Conservation (phyloP, 23 tunicate genomes). For the Aplidium turbinatum region DNA sequence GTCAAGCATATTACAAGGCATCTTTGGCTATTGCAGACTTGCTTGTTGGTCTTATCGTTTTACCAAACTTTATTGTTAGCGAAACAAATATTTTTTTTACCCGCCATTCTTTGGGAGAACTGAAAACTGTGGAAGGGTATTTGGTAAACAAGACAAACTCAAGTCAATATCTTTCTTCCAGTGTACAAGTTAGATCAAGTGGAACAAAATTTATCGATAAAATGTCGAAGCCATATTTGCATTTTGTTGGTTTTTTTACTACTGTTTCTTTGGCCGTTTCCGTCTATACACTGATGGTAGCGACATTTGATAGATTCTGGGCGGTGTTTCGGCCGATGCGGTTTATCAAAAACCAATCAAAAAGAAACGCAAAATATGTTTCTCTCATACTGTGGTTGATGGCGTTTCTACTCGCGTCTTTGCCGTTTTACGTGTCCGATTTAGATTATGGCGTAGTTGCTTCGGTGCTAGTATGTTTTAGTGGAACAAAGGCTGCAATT, state of each 20-base stretch:
- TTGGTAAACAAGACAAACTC: background rate
- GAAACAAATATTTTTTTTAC: slow-evolving; percentile 10
- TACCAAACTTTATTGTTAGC: slow-evolving; percentile 34
- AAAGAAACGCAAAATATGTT: slow-evolving; percentile 6
- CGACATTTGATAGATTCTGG: slow-evolving; percentile 46
- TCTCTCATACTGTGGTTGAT: slow-evolving; percentile 22
- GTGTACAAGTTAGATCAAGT: too few species aligned
- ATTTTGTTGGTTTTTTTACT: slow-evolving; percentile 48
- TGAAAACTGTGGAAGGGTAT: slow-evolving; percentile 4
- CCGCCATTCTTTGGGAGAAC: slow-evolving; percentile 25
- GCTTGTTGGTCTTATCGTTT: slow-evolving; percentile 47
- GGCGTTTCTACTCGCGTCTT: slow-evolving; percentile 9
- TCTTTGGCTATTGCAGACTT: slow-evolving; percentile 59
- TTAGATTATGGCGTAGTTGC: slow-evolving; percentile 42
- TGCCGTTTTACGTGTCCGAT: slow-evolving; percentile 35
- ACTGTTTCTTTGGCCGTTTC: slow-evolving; percentile 40
- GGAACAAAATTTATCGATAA: too few species aligned
- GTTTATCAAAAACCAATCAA: slow-evolving; percentile 13
- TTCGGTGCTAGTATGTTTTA: slow-evolving; percentile 45
- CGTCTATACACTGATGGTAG: slow-evolving; percentile 62
- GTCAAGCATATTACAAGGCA: slow-evolving; percentile 43
- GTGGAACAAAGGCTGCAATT: too few species aligned
- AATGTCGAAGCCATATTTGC: slow-evolving; percentile 2
- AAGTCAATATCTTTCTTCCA: background rate
- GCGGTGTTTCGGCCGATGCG: slow-evolving; percentile 43